phyloP scores from a whole-genome alignment of 2,888 invertebrate genomes.

The Panopea generosa region DNA sequence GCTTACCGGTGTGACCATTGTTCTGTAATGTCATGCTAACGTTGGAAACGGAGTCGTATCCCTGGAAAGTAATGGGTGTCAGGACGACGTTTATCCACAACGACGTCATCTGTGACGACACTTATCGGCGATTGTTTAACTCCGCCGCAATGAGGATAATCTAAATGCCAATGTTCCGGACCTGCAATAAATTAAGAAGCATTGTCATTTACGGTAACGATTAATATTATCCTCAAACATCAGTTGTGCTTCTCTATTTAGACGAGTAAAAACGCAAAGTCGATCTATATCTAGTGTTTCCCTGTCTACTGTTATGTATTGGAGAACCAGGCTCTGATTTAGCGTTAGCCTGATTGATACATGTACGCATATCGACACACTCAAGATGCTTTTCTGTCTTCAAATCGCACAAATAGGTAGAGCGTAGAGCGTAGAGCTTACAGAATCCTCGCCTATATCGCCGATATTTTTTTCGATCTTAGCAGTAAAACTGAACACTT shows the following conservation, averaged over 20 bases:
- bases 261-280: not conserved
- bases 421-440: no score
- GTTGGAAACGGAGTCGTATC: slow-evolving; percentile 49
- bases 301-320: no score
- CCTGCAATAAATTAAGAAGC: slow-evolving; percentile 48
- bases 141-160: slow-evolving; percentile 72
- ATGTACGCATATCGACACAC: no score
- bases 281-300: no score
- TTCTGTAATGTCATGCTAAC: slow-evolving; percentile 62
- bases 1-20: slow-evolving; percentile 70
- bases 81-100: slow-evolving; percentile 64
- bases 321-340: no score
- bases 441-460: no score
- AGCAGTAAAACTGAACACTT: no score
- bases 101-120: slow-evolving; percentile 60
- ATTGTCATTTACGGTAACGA: not conserved
- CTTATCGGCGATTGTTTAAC: slow-evolving; percentile 74
- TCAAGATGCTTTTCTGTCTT: no score
- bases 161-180: slow-evolving; percentile 69
- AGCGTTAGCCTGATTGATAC: no score
- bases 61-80: slow-evolving; percentile 58
- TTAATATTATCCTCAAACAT: not conserved
- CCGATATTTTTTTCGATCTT: no score
- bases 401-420: no score
- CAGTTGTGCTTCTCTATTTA: not conserved